phyloP scores from a whole-genome alignment of 2,888 invertebrate genomes.

The Atherix ibis region DNA sequence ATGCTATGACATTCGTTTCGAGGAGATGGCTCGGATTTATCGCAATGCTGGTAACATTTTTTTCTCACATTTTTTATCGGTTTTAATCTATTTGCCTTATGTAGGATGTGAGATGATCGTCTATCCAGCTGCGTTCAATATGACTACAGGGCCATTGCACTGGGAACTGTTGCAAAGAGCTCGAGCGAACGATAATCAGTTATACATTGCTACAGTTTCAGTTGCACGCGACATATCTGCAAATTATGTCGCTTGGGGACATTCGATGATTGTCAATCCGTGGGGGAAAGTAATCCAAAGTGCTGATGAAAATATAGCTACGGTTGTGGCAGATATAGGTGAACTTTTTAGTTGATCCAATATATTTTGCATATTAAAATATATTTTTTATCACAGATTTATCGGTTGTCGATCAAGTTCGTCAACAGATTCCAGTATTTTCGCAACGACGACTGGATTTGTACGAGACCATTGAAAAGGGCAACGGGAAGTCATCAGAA shows the following conservation, averaged over 20 bases:
- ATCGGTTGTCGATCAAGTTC: conserved; percentile 51
- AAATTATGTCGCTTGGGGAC: conserved; percentile 83
- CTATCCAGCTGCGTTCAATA: conserved; percentile 92
- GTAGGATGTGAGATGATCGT: conserved; percentile 69
- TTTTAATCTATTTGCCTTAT: too few relatives aligned
- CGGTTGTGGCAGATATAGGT: conserved; percentile 63
- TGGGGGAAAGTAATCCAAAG: conserved; percentile 50
- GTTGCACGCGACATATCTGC: conserved; percentile 67
- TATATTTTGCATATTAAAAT: not conserved
- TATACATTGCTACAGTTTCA: conserved; percentile 71
- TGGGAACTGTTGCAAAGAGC: conserved; percentile 75
- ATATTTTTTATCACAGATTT: conserved; percentile 44
- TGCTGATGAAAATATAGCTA: conserved; percentile 53
- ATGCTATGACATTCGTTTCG: conserved; percentile 88
- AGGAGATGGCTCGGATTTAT: conserved; percentile 69
- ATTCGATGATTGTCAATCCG: conserved; percentile 73
- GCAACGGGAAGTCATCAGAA: not conserved
- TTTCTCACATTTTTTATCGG: not conserved
- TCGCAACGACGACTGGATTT: conserved; percentile 58
- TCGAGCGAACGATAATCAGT: conserved; percentile 77
- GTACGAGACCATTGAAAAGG: conserved; percentile 37
- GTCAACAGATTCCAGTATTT: conserved; percentile 69
- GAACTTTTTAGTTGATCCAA: conserved; percentile 14
- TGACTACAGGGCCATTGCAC: conserved; percentile 88
- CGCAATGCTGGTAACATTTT: conserved; percentile 34